Conservation (phyloP, 2,797 vertebrate genomes). For the Pangasius macronema region DNA sequence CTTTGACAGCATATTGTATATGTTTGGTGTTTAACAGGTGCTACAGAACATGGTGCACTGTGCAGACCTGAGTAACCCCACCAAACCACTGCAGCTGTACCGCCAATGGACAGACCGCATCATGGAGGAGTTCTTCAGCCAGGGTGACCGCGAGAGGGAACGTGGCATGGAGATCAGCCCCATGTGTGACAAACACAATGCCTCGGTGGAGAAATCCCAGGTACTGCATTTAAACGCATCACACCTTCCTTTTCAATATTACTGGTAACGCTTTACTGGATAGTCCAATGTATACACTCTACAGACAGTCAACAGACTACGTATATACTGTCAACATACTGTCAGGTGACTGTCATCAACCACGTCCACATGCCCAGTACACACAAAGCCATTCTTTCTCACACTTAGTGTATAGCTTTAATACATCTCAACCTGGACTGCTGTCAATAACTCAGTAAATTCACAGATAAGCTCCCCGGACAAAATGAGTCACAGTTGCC, state of each 20-base stretch:
- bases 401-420: neutral
- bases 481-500: neutral
- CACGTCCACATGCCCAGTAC: neutral
- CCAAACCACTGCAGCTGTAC: conserved; percentile 80
- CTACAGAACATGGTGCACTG: conserved; percentile 84
- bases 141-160: conserved; percentile 78
- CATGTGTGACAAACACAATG: conserved; percentile 96
- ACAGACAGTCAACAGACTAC: neutral
- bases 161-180: conserved; percentile 95
- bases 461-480: neutral
- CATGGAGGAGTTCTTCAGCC: conserved; percentile 81
- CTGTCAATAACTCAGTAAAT: neutral
- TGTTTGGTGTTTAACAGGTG: conserved; percentile 65
- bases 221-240: conserved; percentile 55
- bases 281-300: neutral
- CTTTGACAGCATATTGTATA: neutral
- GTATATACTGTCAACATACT: neutral
- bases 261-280: neutral
- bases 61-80: conserved; percentile 82
- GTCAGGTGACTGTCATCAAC: neutral
- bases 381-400: neutral
- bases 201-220: conserved; percentile 82
- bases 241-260: neutral
- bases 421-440: neutral
- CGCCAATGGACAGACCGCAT: conserved; percentile 79